phyloP scores from a whole-genome alignment of 2,888 invertebrate species.

The Plagodis pulveraria region DNA sequence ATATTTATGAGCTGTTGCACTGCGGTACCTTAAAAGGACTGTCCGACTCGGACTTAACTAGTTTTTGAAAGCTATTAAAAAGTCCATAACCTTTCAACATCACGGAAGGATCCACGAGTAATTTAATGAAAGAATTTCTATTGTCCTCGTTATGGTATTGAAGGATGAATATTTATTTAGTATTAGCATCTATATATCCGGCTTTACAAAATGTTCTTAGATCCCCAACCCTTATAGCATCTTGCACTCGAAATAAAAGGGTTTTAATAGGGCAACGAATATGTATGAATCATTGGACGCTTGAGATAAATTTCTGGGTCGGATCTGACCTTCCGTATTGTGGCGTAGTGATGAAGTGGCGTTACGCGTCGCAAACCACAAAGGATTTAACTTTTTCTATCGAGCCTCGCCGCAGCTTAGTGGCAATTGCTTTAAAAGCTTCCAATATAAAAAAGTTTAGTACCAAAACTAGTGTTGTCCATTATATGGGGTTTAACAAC shows the following conservation, averaged over 20 bases:
- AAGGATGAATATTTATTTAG: too few relatives aligned
- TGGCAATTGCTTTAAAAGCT: conserved; percentile 18
- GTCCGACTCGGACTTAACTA: too few relatives aligned
- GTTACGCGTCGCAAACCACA: conserved; percentile 34
- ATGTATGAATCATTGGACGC: not conserved
- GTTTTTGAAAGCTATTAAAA: too few relatives aligned
- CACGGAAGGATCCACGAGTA: too few relatives aligned
- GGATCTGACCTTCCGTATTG: not conserved
- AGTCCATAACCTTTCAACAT: too few relatives aligned
- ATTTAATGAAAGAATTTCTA: too few relatives aligned
- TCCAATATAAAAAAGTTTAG: conserved; percentile 24
- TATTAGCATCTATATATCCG: too few relatives aligned
- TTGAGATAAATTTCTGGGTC: not conserved
- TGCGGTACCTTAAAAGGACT: too few relatives aligned
- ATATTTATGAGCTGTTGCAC: too few relatives aligned
- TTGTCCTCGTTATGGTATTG: too few relatives aligned
- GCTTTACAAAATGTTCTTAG: not conserved
- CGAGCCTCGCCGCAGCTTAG: conserved; percentile 20
- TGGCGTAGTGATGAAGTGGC: conserved; percentile 11
- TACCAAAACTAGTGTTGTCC: conserved; percentile 26
- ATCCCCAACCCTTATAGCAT: not conserved
- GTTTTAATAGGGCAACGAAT: not conserved
- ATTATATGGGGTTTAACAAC: conserved; percentile 19
- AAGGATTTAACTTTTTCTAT: conserved; percentile 25
- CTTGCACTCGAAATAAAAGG: not conserved